Conservation (phyloP, 2,113 vertebrate species). For the Saguinus midas region DNA sequence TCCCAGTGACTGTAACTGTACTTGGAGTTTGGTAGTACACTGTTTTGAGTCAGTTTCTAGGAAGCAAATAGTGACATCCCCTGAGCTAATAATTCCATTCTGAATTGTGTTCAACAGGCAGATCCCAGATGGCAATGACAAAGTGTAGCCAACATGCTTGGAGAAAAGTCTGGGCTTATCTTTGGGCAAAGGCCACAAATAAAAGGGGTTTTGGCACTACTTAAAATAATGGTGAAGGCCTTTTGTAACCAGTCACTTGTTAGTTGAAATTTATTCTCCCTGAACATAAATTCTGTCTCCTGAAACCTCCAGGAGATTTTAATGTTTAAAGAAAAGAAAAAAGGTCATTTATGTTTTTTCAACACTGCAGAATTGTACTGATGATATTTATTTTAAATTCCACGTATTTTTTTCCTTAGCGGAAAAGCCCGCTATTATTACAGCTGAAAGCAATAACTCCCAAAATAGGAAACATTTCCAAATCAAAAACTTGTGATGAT, state of each 20-base stretch:
- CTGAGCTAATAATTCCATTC: constrained; percentile 27
- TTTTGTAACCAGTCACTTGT: background rate
- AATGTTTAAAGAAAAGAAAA: constrained; percentile 27
- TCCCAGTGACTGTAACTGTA: background rate
- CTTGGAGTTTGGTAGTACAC: background rate
- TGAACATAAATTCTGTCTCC: constrained; percentile 42
- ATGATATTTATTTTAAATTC: constrained; percentile 79
- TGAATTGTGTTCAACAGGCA: background rate
- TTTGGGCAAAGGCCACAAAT: background rate
- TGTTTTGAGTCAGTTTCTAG: background rate
- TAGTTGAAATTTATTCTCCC: constrained; percentile 62
- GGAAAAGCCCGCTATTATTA: constrained; percentile 78
- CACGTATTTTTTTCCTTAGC: constrained; percentile 62
- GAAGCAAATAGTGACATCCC: background rate
- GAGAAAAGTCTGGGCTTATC: constrained; percentile 9
- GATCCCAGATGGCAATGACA: background rate
- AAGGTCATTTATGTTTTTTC: constrained; percentile 63
- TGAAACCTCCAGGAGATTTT: constrained; percentile 42
- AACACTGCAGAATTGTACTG: constrained; percentile 58
- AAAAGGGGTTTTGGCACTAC: background rate
- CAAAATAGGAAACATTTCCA: constrained; percentile 73
- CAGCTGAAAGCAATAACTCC: constrained; percentile 83
- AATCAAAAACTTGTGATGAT: constrained; percentile 76
- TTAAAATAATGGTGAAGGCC: background rate
- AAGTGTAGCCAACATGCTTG: background rate